Conservation (phyloP, 1,140 invertebrate genomes). For the Trypoxylus dichotomus region DNA sequence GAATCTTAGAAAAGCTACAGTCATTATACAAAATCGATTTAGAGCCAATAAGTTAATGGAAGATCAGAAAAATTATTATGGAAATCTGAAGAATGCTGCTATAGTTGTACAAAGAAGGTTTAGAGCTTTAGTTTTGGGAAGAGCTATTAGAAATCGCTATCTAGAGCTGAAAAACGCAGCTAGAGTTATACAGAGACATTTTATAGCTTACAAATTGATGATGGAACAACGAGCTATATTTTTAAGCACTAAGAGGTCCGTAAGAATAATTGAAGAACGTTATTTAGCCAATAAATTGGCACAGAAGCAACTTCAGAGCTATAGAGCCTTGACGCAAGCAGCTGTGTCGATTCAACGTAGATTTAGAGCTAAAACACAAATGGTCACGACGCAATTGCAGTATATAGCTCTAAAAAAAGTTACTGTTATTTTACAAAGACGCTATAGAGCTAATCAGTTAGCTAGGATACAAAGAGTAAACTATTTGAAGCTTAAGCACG, state of each 20-base stretch:
- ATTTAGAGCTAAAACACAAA: constrained; percentile 40
- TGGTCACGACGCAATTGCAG: constrained; percentile 23
- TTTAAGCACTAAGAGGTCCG: not conserved
- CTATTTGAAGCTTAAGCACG: constrained; percentile 39
- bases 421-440: constrained; percentile 39
- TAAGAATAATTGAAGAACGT: not conserved
- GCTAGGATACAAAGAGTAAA: constrained; percentile 41
- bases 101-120: constrained; percentile 42
- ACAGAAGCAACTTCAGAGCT: constrained; percentile 46
- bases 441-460: constrained; percentile 40
- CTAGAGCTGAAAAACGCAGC: constrained; percentile 36
- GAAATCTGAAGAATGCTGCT: constrained; percentile 26
- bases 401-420: constrained; percentile 37
- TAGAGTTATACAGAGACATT: constrained; percentile 39
- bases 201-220: constrained; percentile 45
- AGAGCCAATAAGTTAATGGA: constrained; percentile 44
- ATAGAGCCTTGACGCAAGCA: constrained; percentile 48
- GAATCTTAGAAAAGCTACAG: constrained; percentile 34
- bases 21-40: constrained; percentile 48
- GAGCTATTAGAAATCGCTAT: constrained; percentile 37
- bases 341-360: constrained; percentile 31
- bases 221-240: constrained; percentile 4
- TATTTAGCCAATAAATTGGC: constrained; percentile 43
- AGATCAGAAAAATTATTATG: constrained; percentile 41
- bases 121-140: constrained; percentile 1